Evolutionary conservation across 2,797 vertebrate species (phyloP).

Genomic region (Tiaroga cobitis): DNA sequence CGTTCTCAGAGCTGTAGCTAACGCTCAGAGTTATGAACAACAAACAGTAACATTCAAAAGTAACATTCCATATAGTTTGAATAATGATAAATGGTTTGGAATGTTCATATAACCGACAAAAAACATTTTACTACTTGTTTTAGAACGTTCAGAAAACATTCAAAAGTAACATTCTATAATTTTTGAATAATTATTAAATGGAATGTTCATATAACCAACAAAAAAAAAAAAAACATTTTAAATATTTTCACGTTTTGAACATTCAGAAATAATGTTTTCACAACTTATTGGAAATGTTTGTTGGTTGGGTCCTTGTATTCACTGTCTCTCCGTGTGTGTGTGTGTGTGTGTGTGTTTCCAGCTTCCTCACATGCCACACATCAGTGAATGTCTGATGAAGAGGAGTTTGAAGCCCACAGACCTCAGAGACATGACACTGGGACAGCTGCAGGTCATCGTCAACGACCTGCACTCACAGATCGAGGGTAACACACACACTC

Average conservation of each 20-base stretch:
- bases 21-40: background rate
- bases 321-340: background rate
- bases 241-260: too few relatives aligned
- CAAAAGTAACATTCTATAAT: background rate
- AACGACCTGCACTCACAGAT: conserved; percentile 99
- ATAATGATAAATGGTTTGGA: background rate
- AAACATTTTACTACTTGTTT: too few relatives aligned
- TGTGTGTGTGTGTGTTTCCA: conserved; percentile 63
- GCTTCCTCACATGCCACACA: conserved; percentile 98
- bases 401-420: conserved; percentile 94
- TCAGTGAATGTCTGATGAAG: conserved; percentile 98
- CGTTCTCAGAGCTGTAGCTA: too few relatives aligned
- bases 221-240: too few relatives aligned
- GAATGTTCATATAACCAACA: background rate
- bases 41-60: too few relatives aligned
- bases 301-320: background rate
- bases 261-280: background rate
- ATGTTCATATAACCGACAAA: too few relatives aligned
- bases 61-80: background rate
- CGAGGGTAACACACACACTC: conserved; percentile 75
- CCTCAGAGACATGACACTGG: conserved; percentile 94
- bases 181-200: background rate
- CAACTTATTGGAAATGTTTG: background rate
- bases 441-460: conserved; percentile 98
- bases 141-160: too few relatives aligned